Evolutionary conservation across 2,888 invertebrate genomes (phyloP), one percentile per base, ranked within the genome.

Genomic region (Agrochola circellaris): DNA sequence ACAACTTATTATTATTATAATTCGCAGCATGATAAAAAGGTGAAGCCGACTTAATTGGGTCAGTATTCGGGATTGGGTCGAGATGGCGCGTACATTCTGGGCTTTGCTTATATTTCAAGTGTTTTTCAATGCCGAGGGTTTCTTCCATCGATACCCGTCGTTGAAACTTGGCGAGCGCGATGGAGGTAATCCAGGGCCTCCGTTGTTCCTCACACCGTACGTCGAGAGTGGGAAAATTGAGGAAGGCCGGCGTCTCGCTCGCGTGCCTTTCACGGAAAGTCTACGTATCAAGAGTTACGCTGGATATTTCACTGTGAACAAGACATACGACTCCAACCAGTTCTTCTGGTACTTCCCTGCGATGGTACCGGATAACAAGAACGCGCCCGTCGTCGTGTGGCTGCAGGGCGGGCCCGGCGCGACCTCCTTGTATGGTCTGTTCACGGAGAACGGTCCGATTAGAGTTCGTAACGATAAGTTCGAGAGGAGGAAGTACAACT

Each of bases 331-430:
- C 87, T 98, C 99, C 0, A 99, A 99, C 91, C 97, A 98, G 94
- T 99, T 99, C 95, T 99, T 99, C 94, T 99, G 99, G 99, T 99
- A 98, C 91, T 99, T 99, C 92, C 99, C 99, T 0, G 97, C 98
- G 0, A 97, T 97, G 97, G 85, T 93, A 5, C 94, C 95, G 0
- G 92, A 95, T 58, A 94, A 93, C 5, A 95, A 95, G 77, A 94
- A 96, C 62, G 98, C 98, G 0, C 98, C 98, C 0, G 98, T 99
- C 1, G 94, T 98, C 0, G 94, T 99, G 11, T 99, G 99, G 99
- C 95, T 99, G 5, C 98, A 99, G 94, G 99, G 99, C 9, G 99
- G 99, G 0, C 99, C 99, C 0, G 98, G 98, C 0, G 98, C 98
- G 0, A 97, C 98, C 0, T 98, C 98, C 0, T 94, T 99, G 58